Base-by-base conservation (phyloP, 1,140 invertebrate species). In the Euura lappo region DNA sequence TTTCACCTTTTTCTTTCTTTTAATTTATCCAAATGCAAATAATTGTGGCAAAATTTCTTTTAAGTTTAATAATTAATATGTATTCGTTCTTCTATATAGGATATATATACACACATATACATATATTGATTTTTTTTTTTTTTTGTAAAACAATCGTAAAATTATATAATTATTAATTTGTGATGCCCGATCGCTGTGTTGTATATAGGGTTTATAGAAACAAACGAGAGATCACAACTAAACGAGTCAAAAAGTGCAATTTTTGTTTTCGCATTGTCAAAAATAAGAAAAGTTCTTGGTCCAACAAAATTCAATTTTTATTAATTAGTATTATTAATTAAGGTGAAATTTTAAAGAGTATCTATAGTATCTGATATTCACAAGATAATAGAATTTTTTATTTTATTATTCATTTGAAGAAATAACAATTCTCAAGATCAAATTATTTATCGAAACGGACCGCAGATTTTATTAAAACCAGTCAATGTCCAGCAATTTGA, bases 231-330 rank as follows among this genome's bases (percentile, higher is more conserved):
- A 28, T 28, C 28, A 28, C 28, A 28, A 28, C 28, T 28, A 68
- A 11, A 2, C 66, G 44, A 68, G 66, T 42, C 66, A 68, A 77
- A 77, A 81, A 64, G 75, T 79, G 80, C 76, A 78, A 81, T 80
- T 78, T 74, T 71, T 64, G 76, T 75, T 65, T 79, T 79, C 79
- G 44, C 69, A 13, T 45, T 28, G 28, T 28, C 28, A 28, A 28
- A 28, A 28, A 28, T 28, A 28, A 28, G 28, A 28, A 28, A 28
- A 28, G 28, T 28, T 28, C 44, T 47, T 13, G 45, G 42, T 44
- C 11, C 68, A 68, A 28, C 28, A 28, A 74, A 43, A 72, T 74
- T 72, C 81, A 80, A 76, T 78, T 79, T 71, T 68, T 60, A 60
- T 60, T 60, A 8, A 28, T 28, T 28, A 28, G 28, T 28, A 28